Evolutionary conservation across 2,797 vertebrate genomes (phyloP), one percentile per base, ranked within the genome.

Genomic region (Centropyge bicolor): DNA sequence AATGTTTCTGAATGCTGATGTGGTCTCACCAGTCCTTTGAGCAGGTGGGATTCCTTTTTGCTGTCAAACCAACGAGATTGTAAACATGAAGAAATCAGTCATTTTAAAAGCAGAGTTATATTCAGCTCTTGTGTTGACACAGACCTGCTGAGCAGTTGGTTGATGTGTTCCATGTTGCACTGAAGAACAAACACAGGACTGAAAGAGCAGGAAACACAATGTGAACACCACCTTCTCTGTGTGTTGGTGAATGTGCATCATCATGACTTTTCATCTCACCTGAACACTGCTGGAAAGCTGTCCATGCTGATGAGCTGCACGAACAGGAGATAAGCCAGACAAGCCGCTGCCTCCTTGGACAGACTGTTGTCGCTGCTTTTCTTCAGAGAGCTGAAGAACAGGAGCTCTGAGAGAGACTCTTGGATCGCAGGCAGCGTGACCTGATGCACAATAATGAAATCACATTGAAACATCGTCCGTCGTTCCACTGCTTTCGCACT

Each of bases 21-120:
- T 45, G 20, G 27, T 82, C 96, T 96, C 95, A 99, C 98, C 94
- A 99, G 91, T 92, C 98, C 98, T 97, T 99, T 99, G 56, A 96
- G 95, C 85, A 97, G 91, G 84, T 96, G 46, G 2, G 98, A 97
- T 91, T 99, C 97, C 86, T 97, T 97, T 87, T 96, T 97, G 93
- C 98, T 99, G 93, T 72, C 78, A 66, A 65, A 83, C 31, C 75
- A 67, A 67, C 13, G 68, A 79, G 12, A 57, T 20, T 10, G 35
- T 4, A 22, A 12, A 59, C 19, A 81, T 0, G 8, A 19, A 49
- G 19, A 51, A 57, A 27, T 5, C 17, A 5, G 0, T 43, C 0
- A 13, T 48, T 75, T 70, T 46, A 17, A 45, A 52, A 51, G 2
- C 5, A 22, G 1, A 57, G 43, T 20, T 9, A 1, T 17, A n/a